A percentile compares a stretch with the other conserved stretches of the same genome.
phyloP scores from a whole-genome alignment of 2,113 vertebrate genomes.

The Thunnus thynnus region DNA sequence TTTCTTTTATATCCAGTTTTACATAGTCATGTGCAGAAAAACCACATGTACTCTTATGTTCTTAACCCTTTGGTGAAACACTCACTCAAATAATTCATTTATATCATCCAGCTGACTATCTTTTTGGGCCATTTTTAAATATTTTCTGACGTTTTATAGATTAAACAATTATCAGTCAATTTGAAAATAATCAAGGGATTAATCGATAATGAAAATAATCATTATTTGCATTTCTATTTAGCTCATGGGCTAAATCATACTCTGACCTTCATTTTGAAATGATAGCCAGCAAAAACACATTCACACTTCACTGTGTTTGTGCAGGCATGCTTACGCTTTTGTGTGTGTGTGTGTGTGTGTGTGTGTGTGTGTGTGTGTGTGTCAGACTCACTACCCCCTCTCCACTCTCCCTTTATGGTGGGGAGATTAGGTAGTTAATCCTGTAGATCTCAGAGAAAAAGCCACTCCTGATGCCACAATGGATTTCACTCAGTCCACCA shows the following conservation, averaged over 20 bases:
- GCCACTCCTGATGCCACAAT: conserved; percentile 76
- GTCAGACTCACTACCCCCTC: conserved; percentile 41
- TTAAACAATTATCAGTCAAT: background rate
- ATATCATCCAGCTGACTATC: background rate
- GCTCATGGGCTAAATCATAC: conserved; percentile 31
- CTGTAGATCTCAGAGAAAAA: conserved; percentile 74
- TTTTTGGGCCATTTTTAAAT: background rate
- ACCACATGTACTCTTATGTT: background rate
- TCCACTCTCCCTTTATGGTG: conserved; percentile 70
- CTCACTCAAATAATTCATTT: background rate
- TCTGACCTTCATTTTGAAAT: conserved; percentile 61
- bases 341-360: conserved; percentile 18
- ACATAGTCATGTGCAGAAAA: no score
- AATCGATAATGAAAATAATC: background rate
- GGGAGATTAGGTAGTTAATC: conserved; percentile 80
- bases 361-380: conserved; percentile 30
- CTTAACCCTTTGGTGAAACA: no score
- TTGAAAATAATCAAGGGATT: conserved; percentile 13
- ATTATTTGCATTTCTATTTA: conserved; percentile 26
- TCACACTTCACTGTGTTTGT: conserved; percentile 59
- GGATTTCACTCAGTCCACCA: conserved; percentile 69
- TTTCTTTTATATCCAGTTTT: background rate
- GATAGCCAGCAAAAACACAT: conserved; percentile 38
- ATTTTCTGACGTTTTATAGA: background rate
- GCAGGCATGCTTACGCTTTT: conserved; percentile 18